Base-by-base conservation (phyloP, 1,140 invertebrate genomes). In the Leptoteleia sp. region DNA sequence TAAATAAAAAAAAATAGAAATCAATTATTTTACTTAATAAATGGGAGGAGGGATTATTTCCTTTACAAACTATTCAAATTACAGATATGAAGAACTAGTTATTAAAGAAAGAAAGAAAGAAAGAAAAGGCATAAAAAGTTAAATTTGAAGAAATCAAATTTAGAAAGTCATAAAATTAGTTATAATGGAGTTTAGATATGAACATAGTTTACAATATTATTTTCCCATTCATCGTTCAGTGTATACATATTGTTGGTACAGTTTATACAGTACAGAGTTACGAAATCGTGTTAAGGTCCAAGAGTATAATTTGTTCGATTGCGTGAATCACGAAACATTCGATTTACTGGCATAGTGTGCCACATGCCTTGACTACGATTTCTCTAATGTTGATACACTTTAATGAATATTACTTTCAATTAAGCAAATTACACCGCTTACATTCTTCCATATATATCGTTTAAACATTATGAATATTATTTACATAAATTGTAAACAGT, bases 381-480 rank as follows among this genome's bases (percentile, higher is more conserved):
- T 80, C 64, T 73, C 59, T 71, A 77, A 70, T 65, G 70, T 71
- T 70, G 50, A 75, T 81, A 81, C 65, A 75, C 68, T 70, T 73
- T 81, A 77, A 70, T 70, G 68, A 62, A 67, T 54, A 77, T 77
- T 75, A 77, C 70, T 76, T 75, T 81, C 65, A 81, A 81, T 81
- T 81, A 81, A 48, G 45, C 50, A 67, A 79, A 79, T 79, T 79
- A 62, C 27, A 75, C 57, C 76, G 61, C 55, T 73, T 65, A 55
- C 31, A 43, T 62, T 73, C 40, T 65, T 48, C 31, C 15, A 45
- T 42, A 52, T 35, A 35, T 38, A 57, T 52, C 40, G 7, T 40
- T 37, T 22, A 5, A n/a, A 38, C 50, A 25, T 6, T 43, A 12
- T n/a, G 73, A 64, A 47, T 45, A 68, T 45, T 47, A 76, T 76